Percentiles rank a stretch among this genome's conserved stretches.
phyloP scores from a whole-genome alignment of 2,888 invertebrate species.

The Tetragonula carbonaria region DNA sequence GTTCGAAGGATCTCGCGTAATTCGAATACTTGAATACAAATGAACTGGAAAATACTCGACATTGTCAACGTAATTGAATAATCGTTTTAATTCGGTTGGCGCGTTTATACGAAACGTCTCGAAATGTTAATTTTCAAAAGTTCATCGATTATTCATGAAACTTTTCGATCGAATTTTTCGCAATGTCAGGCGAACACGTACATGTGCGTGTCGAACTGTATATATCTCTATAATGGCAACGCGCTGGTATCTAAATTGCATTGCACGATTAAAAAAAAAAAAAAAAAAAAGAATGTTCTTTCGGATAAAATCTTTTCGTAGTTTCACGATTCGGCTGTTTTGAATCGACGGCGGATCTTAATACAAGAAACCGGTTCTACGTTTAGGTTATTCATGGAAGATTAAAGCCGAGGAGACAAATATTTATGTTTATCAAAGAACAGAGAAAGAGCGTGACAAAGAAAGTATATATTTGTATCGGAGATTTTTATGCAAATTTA shows the following conservation, averaged over 20 bases:
- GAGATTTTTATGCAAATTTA: too few species aligned
- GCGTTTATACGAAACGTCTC: neutral
- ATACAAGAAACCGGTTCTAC: neutral
- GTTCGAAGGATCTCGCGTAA: neutral
- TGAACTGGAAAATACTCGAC: conserved; percentile 8
- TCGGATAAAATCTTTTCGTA: neutral
- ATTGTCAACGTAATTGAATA: neutral
- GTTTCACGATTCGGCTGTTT: neutral
- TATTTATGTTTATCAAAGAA: neutral
- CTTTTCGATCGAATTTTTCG: too few species aligned
- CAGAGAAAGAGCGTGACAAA: too few species aligned
- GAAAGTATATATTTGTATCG: too few species aligned
- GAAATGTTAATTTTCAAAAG: neutral
- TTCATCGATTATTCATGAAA: too few species aligned
- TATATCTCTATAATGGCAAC: neutral
- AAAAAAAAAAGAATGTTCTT: neutral
- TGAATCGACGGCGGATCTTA: neutral
- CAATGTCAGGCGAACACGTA: too few species aligned
- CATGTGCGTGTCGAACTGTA: too few species aligned
- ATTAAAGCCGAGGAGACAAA: neutral
- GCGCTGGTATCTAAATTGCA: neutral
- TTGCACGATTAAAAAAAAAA: neutral
- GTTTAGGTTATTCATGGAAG: neutral
- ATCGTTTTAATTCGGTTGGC: neutral
- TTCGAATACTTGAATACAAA: conserved; percentile 35